phyloP scores from a whole-genome alignment of 2,888 invertebrate genomes.

The Paralinhomoeus sp. region DNA sequence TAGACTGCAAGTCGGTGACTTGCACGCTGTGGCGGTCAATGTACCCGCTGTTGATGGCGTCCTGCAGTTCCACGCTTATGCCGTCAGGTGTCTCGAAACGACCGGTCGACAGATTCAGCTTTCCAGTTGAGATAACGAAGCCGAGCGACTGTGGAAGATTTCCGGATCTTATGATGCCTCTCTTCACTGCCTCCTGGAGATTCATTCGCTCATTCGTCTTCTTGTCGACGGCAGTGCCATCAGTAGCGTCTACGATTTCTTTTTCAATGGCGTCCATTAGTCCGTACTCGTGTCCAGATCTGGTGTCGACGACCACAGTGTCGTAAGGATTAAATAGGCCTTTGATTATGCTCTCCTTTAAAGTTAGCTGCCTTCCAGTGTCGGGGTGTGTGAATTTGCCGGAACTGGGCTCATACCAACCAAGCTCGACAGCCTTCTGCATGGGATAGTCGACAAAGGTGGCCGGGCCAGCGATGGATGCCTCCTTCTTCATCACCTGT shows the following conservation, averaged over 20 bases:
- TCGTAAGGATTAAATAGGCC: constrained; percentile 27
- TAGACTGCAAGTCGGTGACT: constrained; percentile 13
- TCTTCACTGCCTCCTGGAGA: constrained; percentile 25
- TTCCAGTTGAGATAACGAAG: constrained; percentile 6
- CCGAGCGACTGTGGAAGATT: constrained; percentile 19
- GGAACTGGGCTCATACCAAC: constrained; percentile 49
- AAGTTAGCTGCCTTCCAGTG: constrained; percentile 42
- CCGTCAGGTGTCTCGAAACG: constrained; percentile 57
- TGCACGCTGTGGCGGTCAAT: constrained; percentile 40
- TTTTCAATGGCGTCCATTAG: constrained; percentile 27
- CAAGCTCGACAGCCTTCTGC: constrained; percentile 48
- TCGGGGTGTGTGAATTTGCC: constrained; percentile 39
- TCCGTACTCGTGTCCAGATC: constrained; percentile 20
- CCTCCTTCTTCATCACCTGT: constrained; percentile 21
- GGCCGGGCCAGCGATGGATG: constrained; percentile 9
- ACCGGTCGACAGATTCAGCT: constrained; percentile 35
- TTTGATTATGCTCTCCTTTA: constrained; percentile 40
- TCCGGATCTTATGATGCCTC: constrained; percentile 22
- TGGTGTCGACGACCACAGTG: constrained; percentile 18
- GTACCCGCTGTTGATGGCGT: constrained; percentile 55
- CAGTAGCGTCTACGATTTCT: constrained; percentile 28
- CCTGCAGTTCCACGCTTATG: constrained; percentile 49
- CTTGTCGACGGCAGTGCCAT: constrained; percentile 29
- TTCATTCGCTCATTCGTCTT: constrained; percentile 26
- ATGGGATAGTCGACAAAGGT: constrained; percentile 33